A percentile compares a stretch with the other conserved stretches of the same genome.
These are phyloP conservation scores for Megalopta genalis DNA, from an alignment of 1,140 invertebrate species.

Conservation along the genomic window DNA sequence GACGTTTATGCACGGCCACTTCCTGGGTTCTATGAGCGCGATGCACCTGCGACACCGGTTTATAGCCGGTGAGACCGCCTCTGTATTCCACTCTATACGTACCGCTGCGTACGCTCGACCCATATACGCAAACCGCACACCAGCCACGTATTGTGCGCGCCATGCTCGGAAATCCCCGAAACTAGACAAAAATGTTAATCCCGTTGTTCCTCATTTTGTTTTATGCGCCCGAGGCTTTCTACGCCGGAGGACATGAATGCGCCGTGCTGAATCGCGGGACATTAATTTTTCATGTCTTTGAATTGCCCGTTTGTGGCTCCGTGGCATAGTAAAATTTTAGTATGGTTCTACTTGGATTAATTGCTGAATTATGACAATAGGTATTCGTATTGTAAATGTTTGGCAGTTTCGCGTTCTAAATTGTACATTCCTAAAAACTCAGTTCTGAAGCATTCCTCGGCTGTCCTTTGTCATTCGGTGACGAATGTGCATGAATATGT, in stretches of 20 bases:
- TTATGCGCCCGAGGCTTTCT: neutral
- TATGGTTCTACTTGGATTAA: too few relatives aligned
- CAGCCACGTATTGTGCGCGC: neutral
- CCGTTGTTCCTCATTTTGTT: neutral
- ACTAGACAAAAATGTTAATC: neutral
- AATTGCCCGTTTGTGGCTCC: too few relatives aligned
- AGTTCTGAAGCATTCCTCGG: too few relatives aligned
- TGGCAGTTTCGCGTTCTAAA: too few relatives aligned
- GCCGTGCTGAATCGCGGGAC: too few relatives aligned
- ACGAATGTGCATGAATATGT: too few relatives aligned
- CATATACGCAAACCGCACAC: neutral
- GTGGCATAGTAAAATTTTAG: too few relatives aligned
- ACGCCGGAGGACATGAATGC: neutral
- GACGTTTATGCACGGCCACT: constrained; percentile 28
- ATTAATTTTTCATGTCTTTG: too few relatives aligned
- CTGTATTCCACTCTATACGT: neutral
- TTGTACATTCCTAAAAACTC: too few relatives aligned
- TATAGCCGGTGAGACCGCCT: neutral
- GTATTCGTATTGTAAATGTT: too few relatives aligned
- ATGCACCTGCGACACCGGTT: constrained; percentile 37
- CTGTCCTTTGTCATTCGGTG: too few relatives aligned
- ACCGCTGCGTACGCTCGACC: neutral
- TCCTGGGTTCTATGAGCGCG: constrained; percentile 19
- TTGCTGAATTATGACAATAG: too few relatives aligned
- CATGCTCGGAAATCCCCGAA: neutral